Evolutionary conservation across 2,113 vertebrate species (phyloP), one percentile per base, ranked within the genome.

Genomic region (Indicator indicator): DNA sequence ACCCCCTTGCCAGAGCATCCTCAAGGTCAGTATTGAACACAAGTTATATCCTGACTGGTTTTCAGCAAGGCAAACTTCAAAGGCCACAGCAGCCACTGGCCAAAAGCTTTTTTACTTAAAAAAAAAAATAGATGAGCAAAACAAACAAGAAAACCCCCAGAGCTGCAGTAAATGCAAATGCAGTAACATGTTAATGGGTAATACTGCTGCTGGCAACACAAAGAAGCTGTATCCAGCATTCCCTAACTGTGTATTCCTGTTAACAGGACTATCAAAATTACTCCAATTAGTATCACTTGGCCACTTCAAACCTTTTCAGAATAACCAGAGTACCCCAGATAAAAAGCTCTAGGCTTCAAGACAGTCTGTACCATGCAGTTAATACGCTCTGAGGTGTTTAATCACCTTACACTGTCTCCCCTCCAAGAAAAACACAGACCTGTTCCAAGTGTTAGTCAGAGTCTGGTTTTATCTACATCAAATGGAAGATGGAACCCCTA

Each of bases 41-140:
- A 91, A 88, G 68, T 71, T 84, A 90, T 89, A 95, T 96, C 93
- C 96, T 94, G 56, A 76, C 46, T 90, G 68, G 89, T 77, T 70
- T 92, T 90, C 93, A 79, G 91, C 71, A 91, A 86, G 94, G 36
- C 48, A 93, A 95, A 83, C 24, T 62, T 90, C 70, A 80, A 93
- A 92, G 68, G 48, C 64, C 38, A 88, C 44, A 74, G 59, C 6
- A 32, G 54, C 69, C 32, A 50, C 52, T 84, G 56, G 46, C 38
- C 89, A 95, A 92, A 72, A n/a, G 52, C 9, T 70, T 87, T 93
- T 76, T 84, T 58, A 42, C 42, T 44, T 16, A 44, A 44, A 44
- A 16, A 44, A 44, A 44, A 44, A 96, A 95, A 62, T 23, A 86
- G 74, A 65, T 60, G 60, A 55, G 52, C 11, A 36, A 9, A 65